Conservation (phyloP, 2,113 vertebrate genomes). For the Anthoscopus minutus region DNA sequence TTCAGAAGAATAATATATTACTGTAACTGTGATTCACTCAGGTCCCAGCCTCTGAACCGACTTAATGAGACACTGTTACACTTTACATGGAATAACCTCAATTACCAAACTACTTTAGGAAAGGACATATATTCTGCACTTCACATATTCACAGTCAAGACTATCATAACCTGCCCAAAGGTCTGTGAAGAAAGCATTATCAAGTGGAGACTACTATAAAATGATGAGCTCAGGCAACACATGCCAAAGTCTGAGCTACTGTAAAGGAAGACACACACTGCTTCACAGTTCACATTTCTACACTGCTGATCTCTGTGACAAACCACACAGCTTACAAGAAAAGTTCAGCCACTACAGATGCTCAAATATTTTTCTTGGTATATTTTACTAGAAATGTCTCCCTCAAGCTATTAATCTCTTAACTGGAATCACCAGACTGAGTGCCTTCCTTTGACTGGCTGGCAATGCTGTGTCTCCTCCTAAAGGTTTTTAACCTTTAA, state of each 20-base stretch:
- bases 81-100: not conserved
- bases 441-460: not conserved
- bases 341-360: not conserved
- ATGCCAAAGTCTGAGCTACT: not conserved
- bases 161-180: not conserved
- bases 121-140: not conserved
- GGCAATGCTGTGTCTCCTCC: not conserved
- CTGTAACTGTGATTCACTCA: not conserved
- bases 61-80: not conserved
- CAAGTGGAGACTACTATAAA: not conserved
- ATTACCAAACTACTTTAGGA: not conserved
- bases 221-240: not conserved
- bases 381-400: not conserved
- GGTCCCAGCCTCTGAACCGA: not conserved
- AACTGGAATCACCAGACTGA: not conserved
- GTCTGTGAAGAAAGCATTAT: not conserved
- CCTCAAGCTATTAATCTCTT: not conserved
- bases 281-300: no score
- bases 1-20: not conserved
- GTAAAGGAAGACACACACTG: not conserved
- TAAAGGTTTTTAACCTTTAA: not conserved
- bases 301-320: not conserved
- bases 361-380: not conserved
- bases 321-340: not conserved
- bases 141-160: not conserved